Base-by-base conservation (phyloP, 2,113 vertebrate genomes). In the Burhinus oedicnemus region DNA sequence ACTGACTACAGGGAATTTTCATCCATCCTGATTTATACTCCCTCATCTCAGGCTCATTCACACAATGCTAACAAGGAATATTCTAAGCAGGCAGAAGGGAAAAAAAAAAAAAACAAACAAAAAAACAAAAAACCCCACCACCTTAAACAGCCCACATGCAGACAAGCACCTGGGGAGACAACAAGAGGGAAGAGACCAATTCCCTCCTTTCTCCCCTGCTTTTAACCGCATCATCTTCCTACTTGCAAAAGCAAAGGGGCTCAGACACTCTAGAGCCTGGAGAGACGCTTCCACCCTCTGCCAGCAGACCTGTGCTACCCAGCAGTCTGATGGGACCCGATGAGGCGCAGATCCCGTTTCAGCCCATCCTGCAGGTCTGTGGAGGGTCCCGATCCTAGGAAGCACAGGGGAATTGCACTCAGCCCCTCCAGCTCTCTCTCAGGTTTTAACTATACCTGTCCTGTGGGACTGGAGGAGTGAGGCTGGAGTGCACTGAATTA, bases 1-100 rank as follows among this genome's bases (percentile, higher is more conserved):
- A 95, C 45, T 85, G 91, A 93, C 94, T 96, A 91, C 40, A 83
- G 92, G 92, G 95, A 96, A 96, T 96, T 92, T 96, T 93, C 83
- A 95, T 94, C 80, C 88, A 91, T 94, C 54, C 90, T 92, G 79
- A 96, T 97, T 95, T 91, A 93, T 86, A 93, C 26, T 96, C 84
- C 60, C 92, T 90, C 62, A 80, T 64, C 72, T 70, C 18, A 3
- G 64, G 61, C 78, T 83, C 36, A 5, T 94, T 95, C 91, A 94
- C 83, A 94, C 91, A 71, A 82, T 30, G 69, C 74, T 94, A 97
- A 95, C 70, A 54, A 96, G 88, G 30, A 84, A 88, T 72, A 57
- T 77, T 83, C 69, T 85, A 94, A 88, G 64, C 34, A 69, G 55
- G 66, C 69, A 83, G 78, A 91, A 91, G 10, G 3, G 10, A 38